phyloP scores from a whole-genome alignment of 2,113 vertebrate genomes.

The Dolichotis patagonum region DNA sequence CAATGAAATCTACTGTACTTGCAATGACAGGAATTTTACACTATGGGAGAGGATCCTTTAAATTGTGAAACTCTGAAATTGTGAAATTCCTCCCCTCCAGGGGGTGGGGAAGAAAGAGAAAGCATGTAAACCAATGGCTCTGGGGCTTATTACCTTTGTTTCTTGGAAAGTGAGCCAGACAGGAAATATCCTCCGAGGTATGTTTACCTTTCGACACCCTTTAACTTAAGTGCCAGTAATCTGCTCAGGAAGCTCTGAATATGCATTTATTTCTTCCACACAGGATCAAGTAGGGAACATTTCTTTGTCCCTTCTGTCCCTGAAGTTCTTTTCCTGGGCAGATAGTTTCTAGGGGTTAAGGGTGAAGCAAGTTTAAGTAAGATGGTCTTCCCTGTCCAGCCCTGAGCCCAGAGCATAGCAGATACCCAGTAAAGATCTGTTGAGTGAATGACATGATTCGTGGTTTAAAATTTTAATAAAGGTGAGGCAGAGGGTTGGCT shows the following conservation, averaged over 20 bases:
- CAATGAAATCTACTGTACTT: not conserved
- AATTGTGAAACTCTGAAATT: slow-evolving; percentile 33
- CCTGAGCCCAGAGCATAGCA: not conserved
- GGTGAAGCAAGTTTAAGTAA: slow-evolving; percentile 29
- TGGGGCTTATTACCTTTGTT: not conserved
- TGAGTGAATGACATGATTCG: not conserved
- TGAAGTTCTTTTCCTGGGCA: not conserved
- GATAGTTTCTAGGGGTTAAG: not conserved
- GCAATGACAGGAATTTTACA: not conserved
- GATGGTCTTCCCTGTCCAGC: not conserved
- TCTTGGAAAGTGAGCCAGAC: not conserved
- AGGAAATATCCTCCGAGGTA: not conserved
- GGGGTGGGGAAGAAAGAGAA: not conserved
- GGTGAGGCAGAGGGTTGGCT: not conserved
- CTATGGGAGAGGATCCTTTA: not conserved
- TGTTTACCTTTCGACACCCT: not conserved
- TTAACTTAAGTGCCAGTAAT: not conserved
- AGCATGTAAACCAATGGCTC: not conserved
- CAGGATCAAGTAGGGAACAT: not conserved
- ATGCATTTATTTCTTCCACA: not conserved
- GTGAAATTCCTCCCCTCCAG: not conserved
- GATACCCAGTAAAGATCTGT: slow-evolving; percentile 4
- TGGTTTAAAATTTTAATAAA: slow-evolving; percentile 66
- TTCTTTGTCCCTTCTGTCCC: not conserved
- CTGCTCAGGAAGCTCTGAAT: not conserved